Conservation (phyloP, 23 tunicate species). For the Halocynthia roretzi region DNA sequence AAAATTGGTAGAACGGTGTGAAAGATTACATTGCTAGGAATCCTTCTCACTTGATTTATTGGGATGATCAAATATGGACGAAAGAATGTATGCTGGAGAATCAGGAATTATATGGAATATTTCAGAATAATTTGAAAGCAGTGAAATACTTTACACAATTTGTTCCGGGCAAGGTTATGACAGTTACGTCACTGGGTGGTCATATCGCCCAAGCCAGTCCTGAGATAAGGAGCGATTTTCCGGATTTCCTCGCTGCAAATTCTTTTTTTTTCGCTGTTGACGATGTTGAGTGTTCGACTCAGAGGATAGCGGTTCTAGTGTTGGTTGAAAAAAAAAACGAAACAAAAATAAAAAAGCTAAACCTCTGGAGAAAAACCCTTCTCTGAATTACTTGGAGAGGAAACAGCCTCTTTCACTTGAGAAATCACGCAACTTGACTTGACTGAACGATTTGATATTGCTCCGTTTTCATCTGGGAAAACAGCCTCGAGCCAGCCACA, state of each 20-base stretch:
- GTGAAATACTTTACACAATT: slow-evolving; percentile 1
- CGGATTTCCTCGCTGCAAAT: slow-evolving; percentile 3
- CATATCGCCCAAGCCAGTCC: slow-evolving; percentile 2
- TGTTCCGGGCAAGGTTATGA: neutral
- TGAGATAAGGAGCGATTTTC: slow-evolving; percentile 11
- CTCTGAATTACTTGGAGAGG: too few species aligned
- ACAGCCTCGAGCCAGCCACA: too few species aligned
- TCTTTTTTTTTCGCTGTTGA: slow-evolving; percentile 11
- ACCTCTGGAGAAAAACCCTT: too few species aligned
- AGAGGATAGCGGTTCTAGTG: slow-evolving; percentile 2
- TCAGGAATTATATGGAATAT: neutral
- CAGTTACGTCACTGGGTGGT: neutral
- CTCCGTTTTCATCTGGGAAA: too few species aligned
- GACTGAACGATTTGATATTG: too few species aligned
- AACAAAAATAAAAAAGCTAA: neutral
- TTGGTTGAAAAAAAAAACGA: neutral
- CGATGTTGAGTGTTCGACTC: slow-evolving; percentile 16
- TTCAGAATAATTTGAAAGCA: slow-evolving; percentile 6
- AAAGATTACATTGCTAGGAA: slow-evolving; percentile 20
- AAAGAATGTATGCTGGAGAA: neutral
- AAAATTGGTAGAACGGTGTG: slow-evolving; percentile 7
- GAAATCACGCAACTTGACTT: too few species aligned
- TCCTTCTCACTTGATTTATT: slow-evolving; percentile 4
- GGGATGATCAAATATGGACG: slow-evolving; percentile 12
- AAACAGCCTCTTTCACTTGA: too few species aligned